These are phyloP conservation scores for Meloidogyne floridensis DNA, from an alignment of 1,140 invertebrate species.

Conservation along the genomic window DNA sequence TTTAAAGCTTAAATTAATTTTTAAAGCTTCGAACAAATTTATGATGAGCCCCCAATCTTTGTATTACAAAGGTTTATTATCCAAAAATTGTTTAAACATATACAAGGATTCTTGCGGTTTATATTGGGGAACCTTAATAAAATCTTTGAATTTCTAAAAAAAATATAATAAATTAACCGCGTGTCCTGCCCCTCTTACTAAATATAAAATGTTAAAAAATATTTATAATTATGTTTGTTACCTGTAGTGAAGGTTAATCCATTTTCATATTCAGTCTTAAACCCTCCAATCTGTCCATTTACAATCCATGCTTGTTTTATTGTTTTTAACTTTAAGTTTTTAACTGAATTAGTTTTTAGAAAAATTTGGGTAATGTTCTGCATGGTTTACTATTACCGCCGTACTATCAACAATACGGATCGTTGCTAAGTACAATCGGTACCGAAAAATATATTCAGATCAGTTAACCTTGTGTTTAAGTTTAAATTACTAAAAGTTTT, in stretches of 20 bases:
- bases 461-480: too few relatives aligned
- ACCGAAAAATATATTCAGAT: too few relatives aligned
- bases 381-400: too few relatives aligned
- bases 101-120: constrained; percentile 68
- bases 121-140: constrained; percentile 66
- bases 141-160: not conserved
- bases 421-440: too few relatives aligned
- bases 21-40: too few relatives aligned
- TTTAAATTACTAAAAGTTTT: too few relatives aligned
- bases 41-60: too few relatives aligned
- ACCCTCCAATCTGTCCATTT: constrained; percentile 56
- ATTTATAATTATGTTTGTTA: constrained; percentile 7
- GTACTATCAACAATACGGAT: too few relatives aligned
- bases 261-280: constrained; percentile 57
- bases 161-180: constrained; percentile 65
- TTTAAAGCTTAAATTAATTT: too few relatives aligned
- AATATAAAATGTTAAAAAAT: not conserved
- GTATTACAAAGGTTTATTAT: not conserved
- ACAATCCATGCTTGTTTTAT: constrained; percentile 56
- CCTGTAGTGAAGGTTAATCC: constrained; percentile 55
- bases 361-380: too few relatives aligned
- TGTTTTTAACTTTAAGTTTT: constrained; percentile 35
- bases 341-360: too few relatives aligned
- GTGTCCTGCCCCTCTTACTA: constrained; percentile 65
- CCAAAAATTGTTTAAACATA: constrained; percentile 66